phyloP scores from a whole-genome alignment of 2,797 vertebrate genomes.

The Hyperoplus immaculatus region DNA sequence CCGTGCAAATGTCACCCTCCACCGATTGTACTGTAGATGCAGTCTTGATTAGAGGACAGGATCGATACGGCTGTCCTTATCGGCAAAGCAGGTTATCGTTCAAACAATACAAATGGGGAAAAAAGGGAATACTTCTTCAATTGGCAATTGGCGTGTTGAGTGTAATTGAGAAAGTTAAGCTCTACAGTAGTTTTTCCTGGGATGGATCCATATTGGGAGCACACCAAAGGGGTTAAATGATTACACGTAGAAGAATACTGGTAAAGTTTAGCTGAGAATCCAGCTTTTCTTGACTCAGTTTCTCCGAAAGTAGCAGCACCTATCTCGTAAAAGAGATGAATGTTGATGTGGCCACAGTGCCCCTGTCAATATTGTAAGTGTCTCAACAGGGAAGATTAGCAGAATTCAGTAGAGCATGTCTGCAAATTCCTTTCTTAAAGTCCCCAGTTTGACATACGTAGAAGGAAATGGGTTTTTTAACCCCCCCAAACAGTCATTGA shows the following conservation, averaged over 20 bases:
- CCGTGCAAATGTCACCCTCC: slow-evolving; percentile 67
- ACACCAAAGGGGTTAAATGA: background rate
- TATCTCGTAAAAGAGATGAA: background rate
- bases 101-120: slow-evolving; percentile 51
- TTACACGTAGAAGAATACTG: background rate
- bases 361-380: slow-evolving; percentile 4
- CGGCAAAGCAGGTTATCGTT: slow-evolving; percentile 45
- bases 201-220: slow-evolving; percentile 14
- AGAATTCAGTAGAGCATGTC: background rate
- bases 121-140: slow-evolving; percentile 4
- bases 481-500: no score
- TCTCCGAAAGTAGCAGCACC: background rate
- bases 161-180: background rate
- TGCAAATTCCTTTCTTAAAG: background rate
- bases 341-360: background rate
- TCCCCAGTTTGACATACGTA: background rate
- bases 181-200: slow-evolving; percentile 14
- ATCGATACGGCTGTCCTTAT: slow-evolving; percentile 62
- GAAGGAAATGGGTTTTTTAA: background rate
- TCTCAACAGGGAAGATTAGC: slow-evolving; percentile 30
- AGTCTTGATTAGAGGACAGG: slow-evolving; percentile 63
- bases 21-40: slow-evolving; percentile 51
- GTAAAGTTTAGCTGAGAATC: background rate
- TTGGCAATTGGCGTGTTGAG: background rate
- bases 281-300: background rate